Conservation (phyloP, 1,140 invertebrate genomes). For the Leptinotarsa defecta region DNA sequence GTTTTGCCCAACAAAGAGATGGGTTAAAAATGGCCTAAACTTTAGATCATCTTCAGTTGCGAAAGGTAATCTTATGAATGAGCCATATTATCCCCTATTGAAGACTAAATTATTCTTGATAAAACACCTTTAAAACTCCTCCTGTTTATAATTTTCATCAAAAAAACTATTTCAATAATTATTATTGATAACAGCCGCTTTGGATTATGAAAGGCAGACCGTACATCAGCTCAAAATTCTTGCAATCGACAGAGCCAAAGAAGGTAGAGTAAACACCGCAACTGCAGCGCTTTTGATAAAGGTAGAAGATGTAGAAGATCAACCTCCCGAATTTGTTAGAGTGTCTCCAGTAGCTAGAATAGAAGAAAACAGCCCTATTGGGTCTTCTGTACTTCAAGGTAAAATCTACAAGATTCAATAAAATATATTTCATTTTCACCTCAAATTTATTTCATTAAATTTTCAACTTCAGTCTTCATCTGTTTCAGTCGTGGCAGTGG, state of each 20-base stretch:
- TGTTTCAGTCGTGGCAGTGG: slow-evolving; percentile 78
- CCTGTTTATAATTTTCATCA: too few species aligned
- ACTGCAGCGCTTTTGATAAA: slow-evolving; percentile 87
- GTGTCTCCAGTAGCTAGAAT: slow-evolving; percentile 85
- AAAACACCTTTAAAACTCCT: too few species aligned
- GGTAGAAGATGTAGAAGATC: slow-evolving; percentile 86
- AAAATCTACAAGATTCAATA: not conserved
- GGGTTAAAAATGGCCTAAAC: too few species aligned
- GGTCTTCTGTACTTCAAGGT: slow-evolving; percentile 82
- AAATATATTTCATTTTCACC: too few species aligned
- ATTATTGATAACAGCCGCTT: slow-evolving; percentile 48
- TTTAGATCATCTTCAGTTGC: too few species aligned
- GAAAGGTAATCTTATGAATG: too few species aligned
- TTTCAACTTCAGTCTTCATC: slow-evolving; percentile 34
- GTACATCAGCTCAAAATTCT: slow-evolving; percentile 85
- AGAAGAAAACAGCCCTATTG: slow-evolving; percentile 80
- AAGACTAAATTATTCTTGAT: too few species aligned
- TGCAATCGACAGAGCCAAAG: slow-evolving; percentile 83
- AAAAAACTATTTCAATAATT: too few species aligned
- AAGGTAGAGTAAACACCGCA: slow-evolving; percentile 80
- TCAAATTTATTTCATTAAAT: not conserved
- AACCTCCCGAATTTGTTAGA: slow-evolving; percentile 86
- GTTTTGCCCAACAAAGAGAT: too few species aligned
- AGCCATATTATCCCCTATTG: too few species aligned
- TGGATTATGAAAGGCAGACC: slow-evolving; percentile 89